Evolutionary conservation across 2,797 vertebrate genomes (phyloP).

Genomic region (Sciurus carolinensis): DNA sequence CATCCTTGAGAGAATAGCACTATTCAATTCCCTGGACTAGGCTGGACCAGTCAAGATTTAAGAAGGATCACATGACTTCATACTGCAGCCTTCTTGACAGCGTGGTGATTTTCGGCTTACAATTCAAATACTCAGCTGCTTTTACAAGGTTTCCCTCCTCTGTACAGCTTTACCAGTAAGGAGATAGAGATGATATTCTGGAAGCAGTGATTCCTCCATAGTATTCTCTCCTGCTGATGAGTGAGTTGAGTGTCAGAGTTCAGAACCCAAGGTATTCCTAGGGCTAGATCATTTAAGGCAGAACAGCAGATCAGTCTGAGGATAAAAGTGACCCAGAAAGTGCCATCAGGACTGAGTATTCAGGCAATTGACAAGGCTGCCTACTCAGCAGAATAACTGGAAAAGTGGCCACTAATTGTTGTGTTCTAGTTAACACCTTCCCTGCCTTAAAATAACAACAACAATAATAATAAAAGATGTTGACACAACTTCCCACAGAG

Average conservation of each 20-base stretch:
- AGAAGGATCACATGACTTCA: background rate
- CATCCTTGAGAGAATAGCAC: background rate
- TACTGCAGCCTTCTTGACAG: background rate
- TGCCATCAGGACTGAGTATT: background rate
- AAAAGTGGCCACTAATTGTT: slow-evolving; percentile 70
- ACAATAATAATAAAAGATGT: slow-evolving; percentile 6
- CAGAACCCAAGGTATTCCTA: slow-evolving; percentile 43
- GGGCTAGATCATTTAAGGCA: slow-evolving; percentile 13
- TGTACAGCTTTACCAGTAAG: background rate
- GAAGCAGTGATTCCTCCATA: background rate
- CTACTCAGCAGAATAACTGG: slow-evolving; percentile 58
- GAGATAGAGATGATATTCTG: background rate
- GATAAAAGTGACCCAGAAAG: slow-evolving; percentile 42
- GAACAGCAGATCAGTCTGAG: slow-evolving; percentile 39
- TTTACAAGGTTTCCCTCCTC: background rate
- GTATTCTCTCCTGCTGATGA: background rate
- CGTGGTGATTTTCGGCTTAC: background rate
- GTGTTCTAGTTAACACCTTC: background rate
- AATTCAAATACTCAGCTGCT: slow-evolving; percentile 11
- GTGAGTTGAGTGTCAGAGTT: background rate
- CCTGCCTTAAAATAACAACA: background rate
- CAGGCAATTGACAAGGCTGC: slow-evolving; percentile 49
- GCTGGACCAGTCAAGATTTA: background rate
- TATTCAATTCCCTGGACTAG: background rate
- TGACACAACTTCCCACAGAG: slow-evolving; percentile 38